Percentiles rank a stretch among this genome's conserved stretches.
phyloP scores from a whole-genome alignment of 2,113 vertebrate genomes.

The Carettochelys insculpta region DNA sequence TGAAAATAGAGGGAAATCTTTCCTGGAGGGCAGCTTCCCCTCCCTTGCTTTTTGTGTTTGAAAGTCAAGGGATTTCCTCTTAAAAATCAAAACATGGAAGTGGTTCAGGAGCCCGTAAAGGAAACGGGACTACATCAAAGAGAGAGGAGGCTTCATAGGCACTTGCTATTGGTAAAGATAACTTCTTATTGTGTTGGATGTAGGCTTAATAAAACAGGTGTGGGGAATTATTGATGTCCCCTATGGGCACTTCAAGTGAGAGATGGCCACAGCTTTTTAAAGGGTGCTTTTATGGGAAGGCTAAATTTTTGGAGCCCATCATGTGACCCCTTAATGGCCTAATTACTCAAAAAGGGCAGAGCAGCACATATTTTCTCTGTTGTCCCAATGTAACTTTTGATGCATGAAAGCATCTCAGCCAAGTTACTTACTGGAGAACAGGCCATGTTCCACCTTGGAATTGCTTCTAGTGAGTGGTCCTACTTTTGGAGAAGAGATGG shows the following conservation, averaged over 20 bases:
- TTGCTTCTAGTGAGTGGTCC: background rate
- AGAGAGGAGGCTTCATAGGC: conserved; percentile 12
- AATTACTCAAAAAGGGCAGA: background rate
- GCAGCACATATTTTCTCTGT: background rate
- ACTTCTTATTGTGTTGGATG: background rate
- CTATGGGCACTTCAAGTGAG: background rate
- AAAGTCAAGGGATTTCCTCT: conserved; percentile 39
- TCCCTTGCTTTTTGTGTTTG: conserved; percentile 16
- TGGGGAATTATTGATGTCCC: conserved; percentile 8
- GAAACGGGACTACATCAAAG: conserved; percentile 58
- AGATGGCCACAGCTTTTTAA: background rate
- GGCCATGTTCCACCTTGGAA: accelerated
- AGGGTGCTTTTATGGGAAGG: background rate
- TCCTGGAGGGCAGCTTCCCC: conserved; percentile 42
- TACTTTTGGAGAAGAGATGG: background rate
- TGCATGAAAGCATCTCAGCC: background rate
- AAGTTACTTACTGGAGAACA: background rate
- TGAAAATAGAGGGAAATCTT: conserved; percentile 45
- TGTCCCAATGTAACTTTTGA: background rate
- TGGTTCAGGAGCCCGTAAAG: conserved; percentile 65
- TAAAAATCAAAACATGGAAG: conserved; percentile 59
- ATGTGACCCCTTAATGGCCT: background rate
- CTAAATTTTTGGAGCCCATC: background rate
- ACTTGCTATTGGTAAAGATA: conserved; percentile 28
- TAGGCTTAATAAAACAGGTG: conserved; percentile 34